Percentiles rank a stretch among this genome's conserved stretches.
phyloP scores from a whole-genome alignment of 2,797 vertebrate genomes.

The Gymnothorax javanicus region DNA sequence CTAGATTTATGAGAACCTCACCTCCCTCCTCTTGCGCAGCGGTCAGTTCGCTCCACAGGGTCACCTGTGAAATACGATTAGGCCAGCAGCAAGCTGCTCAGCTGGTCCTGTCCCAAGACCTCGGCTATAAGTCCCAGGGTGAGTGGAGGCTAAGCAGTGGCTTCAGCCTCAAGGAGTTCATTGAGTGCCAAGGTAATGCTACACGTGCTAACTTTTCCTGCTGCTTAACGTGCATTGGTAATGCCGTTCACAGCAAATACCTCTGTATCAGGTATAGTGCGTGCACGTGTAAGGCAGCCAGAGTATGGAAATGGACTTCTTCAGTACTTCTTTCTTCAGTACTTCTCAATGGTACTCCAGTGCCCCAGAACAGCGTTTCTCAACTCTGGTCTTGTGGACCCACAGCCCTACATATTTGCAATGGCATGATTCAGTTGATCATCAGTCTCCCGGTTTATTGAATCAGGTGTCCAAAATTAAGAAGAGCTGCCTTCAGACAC shows the following conservation, averaged over 20 bases:
- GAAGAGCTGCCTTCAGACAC: too few relatives aligned
- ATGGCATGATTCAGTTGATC: too few relatives aligned
- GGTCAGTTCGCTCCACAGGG: neutral
- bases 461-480: too few relatives aligned
- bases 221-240: neutral
- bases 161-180: neutral
- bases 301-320: neutral
- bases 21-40: neutral
- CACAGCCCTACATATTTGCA: too few relatives aligned
- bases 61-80: slow-evolving; percentile 23
- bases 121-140: neutral
- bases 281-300: neutral
- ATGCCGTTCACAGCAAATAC: too few relatives aligned
- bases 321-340: neutral
- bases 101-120: neutral
- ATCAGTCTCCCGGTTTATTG: too few relatives aligned
- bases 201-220: neutral
- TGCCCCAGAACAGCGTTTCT: too few relatives aligned
- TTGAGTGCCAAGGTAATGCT: neutral
- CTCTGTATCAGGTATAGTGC: neutral
- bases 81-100: neutral
- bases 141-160: neutral
- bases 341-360: neutral
- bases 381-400: too few relatives aligned
- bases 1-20: slow-evolving; percentile 33